Percentiles rank a stretch among this genome's conserved stretches.
phyloP scores from a whole-genome alignment of 2,113 vertebrate genomes.

The Illadopsis cleaveri region DNA sequence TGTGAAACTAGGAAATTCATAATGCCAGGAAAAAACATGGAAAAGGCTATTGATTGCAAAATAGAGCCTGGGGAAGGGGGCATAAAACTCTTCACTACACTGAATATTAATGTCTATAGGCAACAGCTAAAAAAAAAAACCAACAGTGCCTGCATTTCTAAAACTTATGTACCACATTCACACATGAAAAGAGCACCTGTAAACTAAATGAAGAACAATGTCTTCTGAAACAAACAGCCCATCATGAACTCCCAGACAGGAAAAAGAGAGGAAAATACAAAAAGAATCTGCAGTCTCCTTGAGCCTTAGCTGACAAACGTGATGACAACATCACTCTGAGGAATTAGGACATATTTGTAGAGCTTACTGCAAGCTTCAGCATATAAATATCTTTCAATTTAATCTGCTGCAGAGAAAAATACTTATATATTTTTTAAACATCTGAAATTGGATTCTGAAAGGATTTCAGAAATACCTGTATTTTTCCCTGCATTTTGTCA shows the following conservation, averaged over 20 bases:
- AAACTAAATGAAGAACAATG: not conserved
- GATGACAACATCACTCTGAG: not conserved
- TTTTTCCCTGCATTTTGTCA: not conserved
- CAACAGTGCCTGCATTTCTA: not conserved
- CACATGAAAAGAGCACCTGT: not conserved
- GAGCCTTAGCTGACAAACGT: not conserved
- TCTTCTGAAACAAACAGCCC: not conserved
- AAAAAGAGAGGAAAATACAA: not conserved
- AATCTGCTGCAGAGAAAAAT: not conserved
- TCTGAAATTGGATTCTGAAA: not conserved
- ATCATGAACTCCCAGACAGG: not conserved
- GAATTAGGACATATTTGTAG: not conserved
- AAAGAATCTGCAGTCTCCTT: not conserved
- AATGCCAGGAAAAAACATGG: not conserved
- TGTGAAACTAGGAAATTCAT: not conserved
- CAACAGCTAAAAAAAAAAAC: not conserved
- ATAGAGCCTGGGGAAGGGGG: not conserved
- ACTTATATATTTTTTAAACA: not conserved
- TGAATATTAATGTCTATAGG: not conserved
- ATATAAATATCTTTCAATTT: not conserved
- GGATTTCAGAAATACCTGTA: not conserved
- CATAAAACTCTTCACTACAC: not conserved
- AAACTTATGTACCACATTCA: not conserved
- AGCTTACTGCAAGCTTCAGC: not conserved
- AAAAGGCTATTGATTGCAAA: slow-evolving; percentile 7